Evolutionary conservation across 2,113 vertebrate genomes (phyloP).

Genomic region (Desmodus rotundus): DNA sequence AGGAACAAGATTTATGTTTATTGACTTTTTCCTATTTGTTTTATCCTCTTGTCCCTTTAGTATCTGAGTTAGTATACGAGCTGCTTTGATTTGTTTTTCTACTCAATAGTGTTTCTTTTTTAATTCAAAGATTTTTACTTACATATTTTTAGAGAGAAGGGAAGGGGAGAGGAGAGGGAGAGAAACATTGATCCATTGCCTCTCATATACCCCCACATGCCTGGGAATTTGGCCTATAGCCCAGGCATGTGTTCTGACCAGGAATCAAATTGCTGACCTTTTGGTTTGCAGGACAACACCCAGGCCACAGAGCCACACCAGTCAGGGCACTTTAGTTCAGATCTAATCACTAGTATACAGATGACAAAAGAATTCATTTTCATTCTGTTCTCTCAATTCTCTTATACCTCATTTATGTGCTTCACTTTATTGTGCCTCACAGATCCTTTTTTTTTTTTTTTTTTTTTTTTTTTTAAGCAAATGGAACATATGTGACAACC

Average conservation of each 20-base stretch:
- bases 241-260: too few relatives aligned
- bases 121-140: too few relatives aligned
- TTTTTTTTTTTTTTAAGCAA: not conserved
- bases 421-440: not conserved
- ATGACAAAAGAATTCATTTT: not conserved
- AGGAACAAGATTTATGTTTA: not conserved
- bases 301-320: too few relatives aligned
- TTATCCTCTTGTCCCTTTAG: not conserved
- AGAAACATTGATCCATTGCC: too few relatives aligned
- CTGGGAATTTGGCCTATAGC: too few relatives aligned
- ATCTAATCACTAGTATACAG: not conserved
- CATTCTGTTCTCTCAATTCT: not conserved
- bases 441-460: not conserved
- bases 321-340: not conserved
- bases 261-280: too few relatives aligned
- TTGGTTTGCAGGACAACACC: too few relatives aligned
- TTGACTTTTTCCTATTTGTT: not conserved
- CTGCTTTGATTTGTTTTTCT: conserved; percentile 8
- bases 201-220: too few relatives aligned
- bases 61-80: not conserved
- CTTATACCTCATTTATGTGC: not conserved
- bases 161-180: too few relatives aligned
- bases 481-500: not conserved
- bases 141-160: too few relatives aligned
- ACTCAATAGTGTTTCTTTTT: not conserved